Evolutionary conservation across 2,797 vertebrate species (phyloP).

Genomic region (Chromobotia macracanthus): DNA sequence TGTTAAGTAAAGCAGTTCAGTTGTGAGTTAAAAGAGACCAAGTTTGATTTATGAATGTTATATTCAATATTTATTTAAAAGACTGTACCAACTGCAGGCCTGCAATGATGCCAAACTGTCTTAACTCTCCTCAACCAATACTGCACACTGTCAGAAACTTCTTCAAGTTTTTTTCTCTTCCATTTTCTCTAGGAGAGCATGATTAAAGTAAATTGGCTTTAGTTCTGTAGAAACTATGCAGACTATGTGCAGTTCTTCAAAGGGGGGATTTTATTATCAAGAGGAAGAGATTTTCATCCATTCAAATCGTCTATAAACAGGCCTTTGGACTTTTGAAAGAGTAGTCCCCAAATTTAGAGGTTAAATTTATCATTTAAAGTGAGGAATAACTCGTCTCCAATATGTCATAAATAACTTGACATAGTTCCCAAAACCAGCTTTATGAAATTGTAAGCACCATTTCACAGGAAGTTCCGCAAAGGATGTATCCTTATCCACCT

Average conservation of each 20-base stretch:
- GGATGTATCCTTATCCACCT: conserved; percentile 33
- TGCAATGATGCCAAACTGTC: no score
- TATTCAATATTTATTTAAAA: no score
- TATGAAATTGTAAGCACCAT: conserved; percentile 33
- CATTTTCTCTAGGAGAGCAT: no score
- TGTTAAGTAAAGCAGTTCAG: no score
- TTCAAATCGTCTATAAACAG: conserved; percentile 36
- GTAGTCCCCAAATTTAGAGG: conserved; percentile 12
- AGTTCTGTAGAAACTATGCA: conserved; percentile 18
- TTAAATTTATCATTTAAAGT: conserved; percentile 36
- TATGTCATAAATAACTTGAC: conserved; percentile 45
- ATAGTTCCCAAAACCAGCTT: conserved; percentile 29
- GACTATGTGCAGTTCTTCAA: not conserved
- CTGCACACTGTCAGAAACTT: no score
- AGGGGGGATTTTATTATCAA: not conserved
- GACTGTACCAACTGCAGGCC: no score
- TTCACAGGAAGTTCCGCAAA: conserved; percentile 46
- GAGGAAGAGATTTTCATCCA: conserved; percentile 28
- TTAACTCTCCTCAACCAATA: no score
- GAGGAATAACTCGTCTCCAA: conserved; percentile 36
- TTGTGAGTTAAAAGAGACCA: no score
- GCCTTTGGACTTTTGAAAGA: conserved; percentile 8
- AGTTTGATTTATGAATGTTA: no score
- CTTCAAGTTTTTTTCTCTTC: no score
- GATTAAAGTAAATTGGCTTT: no score